Evolutionary conservation across 2,797 vertebrate species (phyloP).

Genomic region (Margarornis squamiger): DNA sequence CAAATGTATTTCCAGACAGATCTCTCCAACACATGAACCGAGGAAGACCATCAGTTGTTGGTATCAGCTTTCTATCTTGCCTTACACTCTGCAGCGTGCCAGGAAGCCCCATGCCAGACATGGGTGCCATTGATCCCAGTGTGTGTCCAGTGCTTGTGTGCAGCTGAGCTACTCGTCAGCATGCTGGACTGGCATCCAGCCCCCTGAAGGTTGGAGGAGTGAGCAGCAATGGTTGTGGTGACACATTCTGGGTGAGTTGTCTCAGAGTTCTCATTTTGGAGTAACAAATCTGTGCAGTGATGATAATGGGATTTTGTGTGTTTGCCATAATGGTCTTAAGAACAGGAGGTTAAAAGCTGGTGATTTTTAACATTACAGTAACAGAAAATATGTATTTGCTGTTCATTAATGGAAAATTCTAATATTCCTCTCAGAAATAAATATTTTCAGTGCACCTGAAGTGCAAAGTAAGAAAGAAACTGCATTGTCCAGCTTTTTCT

Average conservation of each 20-base stretch:
- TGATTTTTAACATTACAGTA: background rate
- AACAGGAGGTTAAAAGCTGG: background rate
- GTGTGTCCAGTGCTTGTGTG: background rate
- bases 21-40: fast-evolving
- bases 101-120: fast-evolving
- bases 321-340: background rate
- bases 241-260: background rate
- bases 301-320: background rate
- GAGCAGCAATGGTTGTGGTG: background rate
- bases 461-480: background rate
- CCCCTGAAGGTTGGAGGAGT: background rate
- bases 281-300: background rate
- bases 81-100: background rate
- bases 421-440: background rate
- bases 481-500: background rate
- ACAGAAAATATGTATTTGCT: background rate
- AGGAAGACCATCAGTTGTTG: background rate
- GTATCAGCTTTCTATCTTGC: background rate
- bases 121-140: fast-evolving
- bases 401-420: background rate
- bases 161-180: background rate
- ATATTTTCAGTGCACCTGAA: background rate
- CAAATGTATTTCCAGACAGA: background rate
- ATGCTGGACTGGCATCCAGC: background rate
- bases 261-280: background rate